Base-by-base conservation (phyloP, 2,888 invertebrate genomes). In the Tipula lateralis region DNA sequence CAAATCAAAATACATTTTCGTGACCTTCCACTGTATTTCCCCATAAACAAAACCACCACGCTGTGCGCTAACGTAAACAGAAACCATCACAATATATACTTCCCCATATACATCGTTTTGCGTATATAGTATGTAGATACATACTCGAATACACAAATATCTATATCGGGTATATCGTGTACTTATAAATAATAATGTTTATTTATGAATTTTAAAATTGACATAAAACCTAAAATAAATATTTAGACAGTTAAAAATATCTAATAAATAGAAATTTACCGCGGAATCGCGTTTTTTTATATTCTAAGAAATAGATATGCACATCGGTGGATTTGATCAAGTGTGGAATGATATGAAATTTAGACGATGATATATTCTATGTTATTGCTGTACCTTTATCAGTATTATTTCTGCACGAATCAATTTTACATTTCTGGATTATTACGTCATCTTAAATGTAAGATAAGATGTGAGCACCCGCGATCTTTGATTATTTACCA, bases 131-230 rank as follows among this genome's bases (percentile, higher is more conserved):
- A 24, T 66, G 9, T 66, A 7, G 9, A 24, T 36, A 36, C 9
- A 9, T 12, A 36, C 12, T 36, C 12, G 9, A 9, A 36, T 36
- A 36, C 9, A 36, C 12, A 36, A 1, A 36, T 44, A 16, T 44
- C 44, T 19, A 16, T 16, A 44, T 44, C 44, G 44, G 16, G 16
- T 19, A 19, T 44, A 44, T 44, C 44, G 19, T 66, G 24, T 66
- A 66, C 66, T 66, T 66, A 66, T 24, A 66, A 66, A 24, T 66
- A 66, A 66, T 66, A 66, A 24, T 66, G 66, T 66, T 66, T 66
- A 66, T 66, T 66, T 66, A 66, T 66, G 66, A 66, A 66, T 66
- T 66, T 66, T 24, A 66, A 66, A 66, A 66, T 66, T 66, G 66
- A 66, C 66, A 66, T 66, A 66, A 66, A 66, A 24, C 19, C 66